Percentiles rank a stretch among this genome's conserved stretches.
Conservation (phyloP, 2,888 invertebrate genomes). For the Apodemia zela region DNA sequence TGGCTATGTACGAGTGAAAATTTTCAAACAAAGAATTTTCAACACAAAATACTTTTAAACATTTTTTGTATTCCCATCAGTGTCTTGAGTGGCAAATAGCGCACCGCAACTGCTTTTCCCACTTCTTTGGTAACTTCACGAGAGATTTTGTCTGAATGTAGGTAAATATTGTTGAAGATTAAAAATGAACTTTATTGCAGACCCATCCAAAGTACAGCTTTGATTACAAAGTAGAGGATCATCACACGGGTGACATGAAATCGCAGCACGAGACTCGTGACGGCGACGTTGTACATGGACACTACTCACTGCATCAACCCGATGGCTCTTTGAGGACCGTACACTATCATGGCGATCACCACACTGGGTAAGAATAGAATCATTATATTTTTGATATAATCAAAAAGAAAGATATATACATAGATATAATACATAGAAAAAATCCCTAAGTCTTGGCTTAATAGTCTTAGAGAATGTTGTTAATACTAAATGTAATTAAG, state of each 20-base stretch:
- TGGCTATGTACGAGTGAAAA: too few relatives aligned
- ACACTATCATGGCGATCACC: conserved; percentile 42
- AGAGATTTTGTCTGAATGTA: too few relatives aligned
- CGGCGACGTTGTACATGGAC: conserved; percentile 43
- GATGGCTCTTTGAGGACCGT: conserved; percentile 42
- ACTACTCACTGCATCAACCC: conserved; percentile 41
- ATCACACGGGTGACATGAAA: conserved; percentile 45
- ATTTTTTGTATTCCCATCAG: too few relatives aligned
- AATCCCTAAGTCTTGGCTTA: background rate
- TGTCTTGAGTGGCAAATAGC: too few relatives aligned
- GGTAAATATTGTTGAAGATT: background rate
- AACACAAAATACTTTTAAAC: too few relatives aligned
- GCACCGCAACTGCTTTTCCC: too few relatives aligned
- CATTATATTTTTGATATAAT: too few relatives aligned
- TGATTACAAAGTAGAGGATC: conserved; percentile 46
- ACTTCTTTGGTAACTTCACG: too few relatives aligned
- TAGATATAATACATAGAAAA: too few relatives aligned
- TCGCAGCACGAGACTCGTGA: conserved; percentile 44
- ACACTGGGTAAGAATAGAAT: conserved; percentile 43
- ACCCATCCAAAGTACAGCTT: conserved; percentile 50
- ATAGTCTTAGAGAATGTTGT: background rate
- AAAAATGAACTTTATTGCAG: conserved; percentile 28
- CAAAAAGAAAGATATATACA: too few relatives aligned
- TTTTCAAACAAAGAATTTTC: too few relatives aligned
- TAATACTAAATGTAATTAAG: too few relatives aligned